Conservation (phyloP, 2,888 invertebrate genomes). For the Quadroppia sp. region DNA sequence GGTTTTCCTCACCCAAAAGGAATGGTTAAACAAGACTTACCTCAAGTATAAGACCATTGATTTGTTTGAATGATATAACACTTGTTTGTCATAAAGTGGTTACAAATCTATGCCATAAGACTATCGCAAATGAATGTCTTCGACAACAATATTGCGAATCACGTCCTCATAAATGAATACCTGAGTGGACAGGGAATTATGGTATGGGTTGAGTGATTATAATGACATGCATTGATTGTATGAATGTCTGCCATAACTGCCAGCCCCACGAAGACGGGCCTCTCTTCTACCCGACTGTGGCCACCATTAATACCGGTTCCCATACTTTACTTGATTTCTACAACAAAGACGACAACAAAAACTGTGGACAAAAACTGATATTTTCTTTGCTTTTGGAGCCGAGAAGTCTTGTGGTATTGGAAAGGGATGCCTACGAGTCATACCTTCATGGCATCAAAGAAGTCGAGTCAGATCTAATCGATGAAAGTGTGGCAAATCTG, state of each 20-base stretch:
- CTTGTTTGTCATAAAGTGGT: conserved; percentile 60
- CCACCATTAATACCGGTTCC: conserved; percentile 86
- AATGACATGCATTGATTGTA: conserved; percentile 49
- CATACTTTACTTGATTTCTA: conserved; percentile 84
- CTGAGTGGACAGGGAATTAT: conserved; percentile 88
- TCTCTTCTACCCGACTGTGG: conserved; percentile 83
- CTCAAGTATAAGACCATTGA: conserved; percentile 55
- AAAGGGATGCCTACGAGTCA: conserved; percentile 72
- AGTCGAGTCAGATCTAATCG: conserved; percentile 60
- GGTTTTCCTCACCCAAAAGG: conserved; percentile 88
- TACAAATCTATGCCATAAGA: conserved; percentile 66
- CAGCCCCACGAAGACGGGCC: conserved; percentile 90
- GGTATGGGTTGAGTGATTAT: conserved; percentile 55
- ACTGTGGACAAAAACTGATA: background rate
- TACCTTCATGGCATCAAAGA: conserved; percentile 85
- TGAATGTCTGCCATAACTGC: background rate
- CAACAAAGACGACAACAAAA: no score
- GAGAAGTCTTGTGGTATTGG: conserved; percentile 78
- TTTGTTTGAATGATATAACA: conserved; percentile 12
- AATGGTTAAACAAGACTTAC: conserved; percentile 85
- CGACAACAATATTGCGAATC: conserved; percentile 73
- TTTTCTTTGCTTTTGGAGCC: conserved; percentile 73
- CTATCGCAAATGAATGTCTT: conserved; percentile 67
- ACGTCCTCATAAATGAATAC: conserved; percentile 93
- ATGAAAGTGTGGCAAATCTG: conserved; percentile 58